phyloP scores from a whole-genome alignment of 1,140 invertebrate genomes.

The Habropoda laboriosa region DNA sequence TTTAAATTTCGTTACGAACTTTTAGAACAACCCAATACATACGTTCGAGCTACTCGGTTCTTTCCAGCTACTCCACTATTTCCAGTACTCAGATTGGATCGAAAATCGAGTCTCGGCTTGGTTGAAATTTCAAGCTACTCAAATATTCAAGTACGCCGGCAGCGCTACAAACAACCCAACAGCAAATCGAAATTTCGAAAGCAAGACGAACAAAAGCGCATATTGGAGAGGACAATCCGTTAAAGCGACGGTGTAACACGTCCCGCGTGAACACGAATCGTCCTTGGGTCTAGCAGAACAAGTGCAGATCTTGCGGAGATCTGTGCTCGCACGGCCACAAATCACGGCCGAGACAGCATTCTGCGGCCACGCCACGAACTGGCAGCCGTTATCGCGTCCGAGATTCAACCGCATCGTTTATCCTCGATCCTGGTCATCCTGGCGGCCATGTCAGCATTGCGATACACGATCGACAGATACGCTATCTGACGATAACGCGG shows the following conservation, averaged over 20 bases:
- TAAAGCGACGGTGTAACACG: constrained; percentile 5
- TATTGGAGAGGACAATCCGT: neutral
- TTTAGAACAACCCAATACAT: too few relatives aligned
- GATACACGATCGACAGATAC: constrained; percentile 35
- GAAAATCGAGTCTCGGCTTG: too few relatives aligned
- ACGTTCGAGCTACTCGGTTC: too few relatives aligned
- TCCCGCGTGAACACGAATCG: constrained; percentile 43
- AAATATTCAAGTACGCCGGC: too few relatives aligned
- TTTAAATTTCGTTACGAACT: too few relatives aligned
- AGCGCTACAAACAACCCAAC: too few relatives aligned
- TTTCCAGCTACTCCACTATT: too few relatives aligned
- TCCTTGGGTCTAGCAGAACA: constrained; percentile 30
- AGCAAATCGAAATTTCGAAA: neutral
- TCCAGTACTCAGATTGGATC: too few relatives aligned
- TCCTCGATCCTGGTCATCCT: constrained; percentile 46
- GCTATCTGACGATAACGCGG: constrained; percentile 14
- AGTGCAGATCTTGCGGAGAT: constrained; percentile 13
- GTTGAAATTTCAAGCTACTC: too few relatives aligned
- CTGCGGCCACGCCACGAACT: constrained; percentile 11
- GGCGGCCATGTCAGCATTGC: constrained; percentile 9
- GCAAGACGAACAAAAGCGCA: too few relatives aligned
- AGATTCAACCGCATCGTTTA: constrained; percentile 61
- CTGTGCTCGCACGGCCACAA: constrained; percentile 34
- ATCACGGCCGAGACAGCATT: constrained; percentile 51
- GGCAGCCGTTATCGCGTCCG: constrained; percentile 54